Conservation (phyloP, 2,113 vertebrate genomes). For the Periophthalmodon schlosseri region DNA sequence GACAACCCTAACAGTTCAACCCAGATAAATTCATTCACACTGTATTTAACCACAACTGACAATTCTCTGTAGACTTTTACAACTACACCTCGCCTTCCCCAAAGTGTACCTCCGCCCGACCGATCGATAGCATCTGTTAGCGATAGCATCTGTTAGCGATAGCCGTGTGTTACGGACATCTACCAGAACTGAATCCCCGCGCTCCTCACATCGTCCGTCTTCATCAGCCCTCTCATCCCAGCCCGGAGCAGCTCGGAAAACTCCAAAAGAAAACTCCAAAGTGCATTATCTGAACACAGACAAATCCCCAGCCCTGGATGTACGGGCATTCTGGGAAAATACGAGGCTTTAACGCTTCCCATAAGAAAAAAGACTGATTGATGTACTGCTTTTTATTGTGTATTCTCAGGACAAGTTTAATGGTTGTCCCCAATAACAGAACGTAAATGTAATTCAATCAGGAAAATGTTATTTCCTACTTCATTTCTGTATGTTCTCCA, state of each 20-base stretch:
- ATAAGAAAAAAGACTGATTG: slow-evolving; percentile 23
- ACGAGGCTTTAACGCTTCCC: slow-evolving; percentile 17
- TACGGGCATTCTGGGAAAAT: slow-evolving; percentile 44
- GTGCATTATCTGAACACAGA: slow-evolving; percentile 46
- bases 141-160: slow-evolving; percentile 42
- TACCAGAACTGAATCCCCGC: slow-evolving; percentile 5
- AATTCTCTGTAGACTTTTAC: not conserved
- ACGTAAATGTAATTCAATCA: not conserved
- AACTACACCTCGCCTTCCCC: not conserved
- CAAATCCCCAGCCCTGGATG: slow-evolving; percentile 13
- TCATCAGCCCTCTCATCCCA: slow-evolving; percentile 42
- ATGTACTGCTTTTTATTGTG: not conserved
- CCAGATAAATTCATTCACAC: not conserved
- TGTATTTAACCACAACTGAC: not conserved
- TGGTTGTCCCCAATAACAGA: not conserved
- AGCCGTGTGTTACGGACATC: slow-evolving; percentile 32
- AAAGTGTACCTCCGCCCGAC: not conserved
- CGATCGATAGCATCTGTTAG: slow-evolving; percentile 42
- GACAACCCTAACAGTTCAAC: not conserved
- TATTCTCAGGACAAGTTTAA: not conserved
- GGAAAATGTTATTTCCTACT: not conserved
- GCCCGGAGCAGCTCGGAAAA: slow-evolving; percentile 6
- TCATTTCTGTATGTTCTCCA: no score
- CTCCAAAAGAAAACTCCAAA: slow-evolving; percentile 36
- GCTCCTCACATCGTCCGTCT: slow-evolving; percentile 37